Evolutionary conservation across 2,113 vertebrate species (phyloP), one percentile per base, ranked within the genome.

Genomic region (Opisthocomus hoazin): DNA sequence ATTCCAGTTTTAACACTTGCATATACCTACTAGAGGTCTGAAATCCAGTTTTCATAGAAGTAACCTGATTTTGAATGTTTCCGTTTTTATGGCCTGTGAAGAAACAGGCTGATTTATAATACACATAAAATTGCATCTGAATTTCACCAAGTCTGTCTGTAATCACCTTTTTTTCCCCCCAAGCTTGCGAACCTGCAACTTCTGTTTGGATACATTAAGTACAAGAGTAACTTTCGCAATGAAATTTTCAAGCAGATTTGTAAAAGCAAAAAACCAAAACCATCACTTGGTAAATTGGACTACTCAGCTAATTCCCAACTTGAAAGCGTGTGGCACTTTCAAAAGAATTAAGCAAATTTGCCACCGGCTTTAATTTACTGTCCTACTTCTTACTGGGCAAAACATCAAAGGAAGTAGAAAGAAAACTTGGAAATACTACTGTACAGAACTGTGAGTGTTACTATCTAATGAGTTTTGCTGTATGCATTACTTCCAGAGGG

Each of bases 341-440:
- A 89, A 71, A 93, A 32, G 84, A 93, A 87, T 89, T 89, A 94
- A 96, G n/a, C 83, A 61, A 90, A 84, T 90, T 90, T 77, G 95
- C 96, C 93, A 94, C 73, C 29, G 95, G 91, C 89, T 91, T 60
- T 79, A 68, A 89, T 68, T 77, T 5, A 34, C 56, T 83, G 91
- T 96, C 94, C 85, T 87, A 92, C 22, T 77, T 95, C 68, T 91
- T 36, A 41, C 57, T n/a, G 92, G 93, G 93, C 75, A 81, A 39
- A 71, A 90, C 78, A 96, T 96, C 92, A 97, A 95, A 96, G 89
- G 84, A 21, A 65, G 58, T 6, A 29, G 64, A 15, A 68, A 66
- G 63, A 64, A 34, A 71, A 54, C 12, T 34, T 54, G 89, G 94
- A 74, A 80, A 46, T 57, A 46, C 26, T 19, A 7, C 21, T 39